These are phyloP conservation scores for Parazoanthus swiftii DNA, from an alignment of 92 coral and sea anemone genomes.

Conservation along the genomic window DNA sequence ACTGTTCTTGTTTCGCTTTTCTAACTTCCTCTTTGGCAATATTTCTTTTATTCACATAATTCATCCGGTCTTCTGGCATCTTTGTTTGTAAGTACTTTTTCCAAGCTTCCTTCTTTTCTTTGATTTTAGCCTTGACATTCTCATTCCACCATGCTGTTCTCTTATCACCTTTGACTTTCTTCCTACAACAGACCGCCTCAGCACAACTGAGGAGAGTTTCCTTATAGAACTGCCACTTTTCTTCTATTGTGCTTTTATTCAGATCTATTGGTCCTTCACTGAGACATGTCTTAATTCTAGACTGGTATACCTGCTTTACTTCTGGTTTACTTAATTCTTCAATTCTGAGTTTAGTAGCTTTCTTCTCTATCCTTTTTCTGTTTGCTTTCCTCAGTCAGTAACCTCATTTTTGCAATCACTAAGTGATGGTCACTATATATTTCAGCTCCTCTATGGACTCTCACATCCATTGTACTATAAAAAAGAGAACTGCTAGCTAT, in stretches of 20 bases:
- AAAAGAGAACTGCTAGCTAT: too few relatives aligned
- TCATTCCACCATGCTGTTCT: conserved; percentile 24
- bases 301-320: conserved; percentile 24
- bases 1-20: conserved; percentile 25
- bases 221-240: conserved; percentile 25
- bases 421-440: conserved; percentile 25
- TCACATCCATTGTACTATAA: conserved; percentile 25
- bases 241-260: conserved; percentile 20
- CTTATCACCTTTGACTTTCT: conserved; percentile 21
- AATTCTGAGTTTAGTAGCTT: conserved; percentile 20
- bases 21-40: conserved; percentile 26
- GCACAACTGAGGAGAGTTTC: conserved; percentile 25
- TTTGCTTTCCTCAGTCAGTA: conserved; percentile 26
- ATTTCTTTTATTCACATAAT: conserved; percentile 23
- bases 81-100: conserved; percentile 23
- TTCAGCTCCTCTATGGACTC: conserved; percentile 27
- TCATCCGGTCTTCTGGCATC: conserved; percentile 28
- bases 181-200: conserved; percentile 26
- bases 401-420: conserved; percentile 25
- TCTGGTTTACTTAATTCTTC: conserved; percentile 25
- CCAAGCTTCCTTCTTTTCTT: conserved; percentile 26
- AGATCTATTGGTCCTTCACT: conserved; percentile 26
- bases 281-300: conserved; percentile 25
- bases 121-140: conserved; percentile 20
- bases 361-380: conserved; percentile 25